Evolutionary conservation across 92 coral and sea anemone genomes (phyloP), one percentile per base, ranked within the genome.

Genomic region (Parazoanthus swiftii): DNA sequence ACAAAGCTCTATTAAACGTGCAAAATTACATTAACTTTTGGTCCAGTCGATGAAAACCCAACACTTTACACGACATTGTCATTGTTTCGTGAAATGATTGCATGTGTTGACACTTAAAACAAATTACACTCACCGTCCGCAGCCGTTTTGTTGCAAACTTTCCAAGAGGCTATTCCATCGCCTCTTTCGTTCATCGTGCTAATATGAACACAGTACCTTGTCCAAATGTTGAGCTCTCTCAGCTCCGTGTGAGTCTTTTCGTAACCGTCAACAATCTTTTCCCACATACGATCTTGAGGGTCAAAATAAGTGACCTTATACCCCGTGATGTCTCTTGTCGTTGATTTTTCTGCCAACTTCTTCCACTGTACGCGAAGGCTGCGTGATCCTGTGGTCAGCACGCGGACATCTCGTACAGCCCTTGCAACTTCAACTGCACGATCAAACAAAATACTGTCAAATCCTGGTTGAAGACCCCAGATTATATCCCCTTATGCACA

Each of bases 281-380:
- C 85, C 76, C 85, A 81, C 21, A 48, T 37, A 85, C 85, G 85
- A 18, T 88, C 56, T 85, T 75, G 43, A 25, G 88, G 86, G 72
- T 89, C 94, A 38, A 23, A 76, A 76, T 89, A 92, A 36, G 80
- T 86, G 38, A 92, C 50, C 36, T 68, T 87, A 70, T 89, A 92
- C 37, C 94, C 94, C 54, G 48, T 37, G 29, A 92, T 89, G 66
- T 70, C 35, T 66, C 87, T 71, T 1, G 88, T 85, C 14, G 77
- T 85, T 15, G 63, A 86, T 63, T 79, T 88, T 80, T 92, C 88
- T 38, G 80, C 80, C 48, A 86, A 74, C 39, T 71, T 86, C 6
- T 39, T 44, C 94, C 94, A 92, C 58, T 82, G 76, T 13, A 92
- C 90, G 37, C 50, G 88, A 70, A 92, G 76, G 85, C 94, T 89